A percentile compares a stretch with the other conserved stretches of the same genome.
Evolutionary conservation across 2,797 vertebrate species (phyloP).

Genomic region (Pantherophis vulpinus): DNA sequence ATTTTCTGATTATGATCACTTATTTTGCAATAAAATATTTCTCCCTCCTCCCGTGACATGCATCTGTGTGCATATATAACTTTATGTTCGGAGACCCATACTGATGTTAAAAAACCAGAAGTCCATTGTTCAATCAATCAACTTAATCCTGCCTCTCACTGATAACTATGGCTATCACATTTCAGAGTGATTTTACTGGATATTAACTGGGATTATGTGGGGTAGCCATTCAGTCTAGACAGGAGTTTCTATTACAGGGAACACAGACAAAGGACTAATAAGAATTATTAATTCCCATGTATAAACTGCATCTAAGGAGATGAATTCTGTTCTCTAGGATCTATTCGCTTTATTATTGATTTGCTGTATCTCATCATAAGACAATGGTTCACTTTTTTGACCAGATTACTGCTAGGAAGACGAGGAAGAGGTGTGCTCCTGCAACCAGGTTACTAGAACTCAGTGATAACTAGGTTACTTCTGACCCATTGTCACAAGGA

Average conservation of each 20-base stretch:
- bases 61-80: constrained; percentile 24
- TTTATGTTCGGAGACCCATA: constrained; percentile 49
- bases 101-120: constrained; percentile 68
- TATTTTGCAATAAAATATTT: constrained; percentile 55
- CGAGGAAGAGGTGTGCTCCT: not conserved
- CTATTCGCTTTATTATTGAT: constrained; percentile 12
- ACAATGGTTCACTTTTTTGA: constrained; percentile 15
- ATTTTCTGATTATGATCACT: constrained; percentile 53
- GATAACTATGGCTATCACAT: constrained; percentile 81
- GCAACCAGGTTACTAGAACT: not conserved
- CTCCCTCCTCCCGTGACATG: constrained; percentile 11
- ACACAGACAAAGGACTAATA: constrained; percentile 83
- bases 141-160: constrained; percentile 73
- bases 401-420: constrained; percentile 17
- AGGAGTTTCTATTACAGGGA: constrained; percentile 88
- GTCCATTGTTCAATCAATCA: constrained; percentile 79
- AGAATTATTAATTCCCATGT: constrained; percentile 70
- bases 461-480: not conserved
- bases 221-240: constrained; percentile 98
- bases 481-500: not conserved
- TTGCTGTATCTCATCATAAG: constrained; percentile 43
- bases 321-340: constrained; percentile 56
- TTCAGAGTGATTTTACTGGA: constrained; percentile 93
- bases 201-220: constrained; percentile 90
- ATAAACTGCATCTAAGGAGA: constrained; percentile 49